Conservation (phyloP, 1,140 invertebrate genomes). For the Tetramorium simillimum region DNA sequence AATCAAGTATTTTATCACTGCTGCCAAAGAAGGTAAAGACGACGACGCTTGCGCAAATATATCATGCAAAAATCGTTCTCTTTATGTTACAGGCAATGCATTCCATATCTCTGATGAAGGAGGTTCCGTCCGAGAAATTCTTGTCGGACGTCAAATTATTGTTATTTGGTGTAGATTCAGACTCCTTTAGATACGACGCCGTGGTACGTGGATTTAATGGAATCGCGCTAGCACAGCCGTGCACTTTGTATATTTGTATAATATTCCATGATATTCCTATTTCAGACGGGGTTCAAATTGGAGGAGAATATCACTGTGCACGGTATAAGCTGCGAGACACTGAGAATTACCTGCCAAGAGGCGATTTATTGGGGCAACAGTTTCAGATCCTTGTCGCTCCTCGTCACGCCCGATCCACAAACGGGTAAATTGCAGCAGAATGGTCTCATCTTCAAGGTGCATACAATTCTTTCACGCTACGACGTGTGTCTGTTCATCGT, state of each 20-base stretch:
- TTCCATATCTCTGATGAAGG: conserved; percentile 62
- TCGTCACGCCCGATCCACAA: conserved; percentile 70
- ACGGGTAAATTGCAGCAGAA: conserved; percentile 74
- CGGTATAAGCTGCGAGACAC: conserved; percentile 73
- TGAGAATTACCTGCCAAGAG: conserved; percentile 76
- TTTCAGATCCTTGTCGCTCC: conserved; percentile 76
- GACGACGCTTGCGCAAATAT: not conserved
- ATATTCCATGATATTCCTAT: not conserved
- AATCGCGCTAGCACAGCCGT: not conserved
- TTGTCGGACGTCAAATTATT: conserved; percentile 82
- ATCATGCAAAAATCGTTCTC: conserved; percentile 37
- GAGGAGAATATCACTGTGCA: conserved; percentile 74
- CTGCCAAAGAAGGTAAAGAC: conserved; percentile 66
- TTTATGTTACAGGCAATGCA: conserved; percentile 58
- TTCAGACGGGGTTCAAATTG: conserved; percentile 77
- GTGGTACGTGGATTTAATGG: conserved; percentile 66
- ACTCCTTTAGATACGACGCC: conserved; percentile 79
- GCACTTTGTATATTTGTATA: not conserved
- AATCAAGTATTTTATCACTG: conserved; percentile 67
- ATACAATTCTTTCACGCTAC: not conserved
- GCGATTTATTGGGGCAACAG: conserved; percentile 81
- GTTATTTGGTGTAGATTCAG: conserved; percentile 85
- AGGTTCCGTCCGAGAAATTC: conserved; percentile 78
- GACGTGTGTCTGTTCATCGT: not conserved
- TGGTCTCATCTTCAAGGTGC: conserved; percentile 82